Percentiles rank a stretch among this genome's conserved stretches.
These are phyloP conservation scores for Caenorhabditis panamensis DNA, from an alignment of 2,888 invertebrate species.

Conservation along the genomic window DNA sequence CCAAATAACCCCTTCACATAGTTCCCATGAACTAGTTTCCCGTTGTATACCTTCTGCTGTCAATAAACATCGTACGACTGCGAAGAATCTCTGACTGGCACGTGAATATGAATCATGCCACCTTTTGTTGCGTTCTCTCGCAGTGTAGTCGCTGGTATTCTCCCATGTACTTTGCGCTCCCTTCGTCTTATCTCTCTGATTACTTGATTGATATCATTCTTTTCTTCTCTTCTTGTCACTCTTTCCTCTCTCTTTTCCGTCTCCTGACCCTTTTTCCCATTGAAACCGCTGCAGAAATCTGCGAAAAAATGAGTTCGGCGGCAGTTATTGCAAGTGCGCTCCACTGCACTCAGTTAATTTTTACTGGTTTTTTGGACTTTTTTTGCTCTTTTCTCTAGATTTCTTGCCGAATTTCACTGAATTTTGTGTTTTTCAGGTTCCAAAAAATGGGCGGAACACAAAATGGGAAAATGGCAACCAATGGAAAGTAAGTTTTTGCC, in stretches of 20 bases:
- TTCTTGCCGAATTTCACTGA: background rate
- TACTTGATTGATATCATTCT: slow-evolving; percentile 48
- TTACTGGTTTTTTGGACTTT: slow-evolving; percentile 5
- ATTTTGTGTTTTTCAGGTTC: slow-evolving; percentile 33
- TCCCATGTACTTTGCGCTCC: slow-evolving; percentile 52
- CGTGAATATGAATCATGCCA: slow-evolving; percentile 58
- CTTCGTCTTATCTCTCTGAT: slow-evolving; percentile 11
- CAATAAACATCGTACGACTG: background rate
- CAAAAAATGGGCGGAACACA: slow-evolving; percentile 51
- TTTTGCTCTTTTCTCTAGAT: slow-evolving; percentile 2
- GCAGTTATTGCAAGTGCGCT: slow-evolving; percentile 26
- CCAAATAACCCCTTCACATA: no score
- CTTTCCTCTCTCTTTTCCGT: slow-evolving; percentile 2
- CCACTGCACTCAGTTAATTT: slow-evolving; percentile 23
- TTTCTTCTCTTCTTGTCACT: background rate
- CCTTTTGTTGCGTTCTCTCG: slow-evolving; percentile 28
- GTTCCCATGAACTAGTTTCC: background rate
- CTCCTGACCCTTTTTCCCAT: slow-evolving; percentile 28
- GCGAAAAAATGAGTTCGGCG: slow-evolving; percentile 6
- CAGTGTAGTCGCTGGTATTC: slow-evolving; percentile 33
- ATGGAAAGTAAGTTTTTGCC: slow-evolving; percentile 30
- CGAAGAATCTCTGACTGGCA: slow-evolving; percentile 4
- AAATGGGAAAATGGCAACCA: slow-evolving; percentile 48
- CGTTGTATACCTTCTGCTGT: background rate
- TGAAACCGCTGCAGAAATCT: slow-evolving; percentile 16